Conservation (phyloP, 2,888 invertebrate genomes). For the Diplazon laetatorius region DNA sequence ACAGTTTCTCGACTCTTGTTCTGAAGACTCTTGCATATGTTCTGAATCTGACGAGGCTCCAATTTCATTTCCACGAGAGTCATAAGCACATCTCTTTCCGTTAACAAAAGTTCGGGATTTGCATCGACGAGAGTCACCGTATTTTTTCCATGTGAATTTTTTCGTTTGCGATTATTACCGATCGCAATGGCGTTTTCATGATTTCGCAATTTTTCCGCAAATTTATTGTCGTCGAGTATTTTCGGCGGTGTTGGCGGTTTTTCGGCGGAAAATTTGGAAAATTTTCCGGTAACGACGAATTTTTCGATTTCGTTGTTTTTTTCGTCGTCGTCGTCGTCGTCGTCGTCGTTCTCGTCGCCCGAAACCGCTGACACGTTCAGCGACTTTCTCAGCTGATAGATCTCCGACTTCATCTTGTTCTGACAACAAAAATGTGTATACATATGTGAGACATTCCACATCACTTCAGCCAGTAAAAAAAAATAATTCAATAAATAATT, state of each 20-base stretch:
- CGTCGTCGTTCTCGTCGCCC: slow-evolving; percentile 72
- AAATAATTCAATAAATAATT: too few relatives aligned
- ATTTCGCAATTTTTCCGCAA: slow-evolving; percentile 69
- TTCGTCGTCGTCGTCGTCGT: slow-evolving; percentile 71
- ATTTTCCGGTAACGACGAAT: slow-evolving; percentile 63
- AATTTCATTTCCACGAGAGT: slow-evolving; percentile 76
- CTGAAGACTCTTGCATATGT: slow-evolving; percentile 73
- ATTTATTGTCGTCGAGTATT: slow-evolving; percentile 72
- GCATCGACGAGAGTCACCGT: slow-evolving; percentile 73
- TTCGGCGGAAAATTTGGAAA: slow-evolving; percentile 61
- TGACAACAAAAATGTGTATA: slow-evolving; percentile 65
- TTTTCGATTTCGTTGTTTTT: slow-evolving; percentile 66
- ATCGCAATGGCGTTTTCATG: slow-evolving; percentile 56
- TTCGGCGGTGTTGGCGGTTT: slow-evolving; percentile 76
- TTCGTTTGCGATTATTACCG: slow-evolving; percentile 47
- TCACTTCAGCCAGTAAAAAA: not conserved
- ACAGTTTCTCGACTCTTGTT: slow-evolving; percentile 71
- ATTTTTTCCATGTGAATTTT: slow-evolving; percentile 43
- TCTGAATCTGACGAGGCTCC: slow-evolving; percentile 72
- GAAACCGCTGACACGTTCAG: slow-evolving; percentile 80
- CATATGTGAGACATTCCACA: too few relatives aligned
- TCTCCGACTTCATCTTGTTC: slow-evolving; percentile 82
- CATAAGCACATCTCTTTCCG: slow-evolving; percentile 75
- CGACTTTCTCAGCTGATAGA: slow-evolving; percentile 81
- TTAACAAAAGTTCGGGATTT: slow-evolving; percentile 75